Evolutionary conservation across 2,888 invertebrate genomes (phyloP), one percentile per base, ranked within the genome.

Genomic region (Sinodicranocentrus sp.): DNA sequence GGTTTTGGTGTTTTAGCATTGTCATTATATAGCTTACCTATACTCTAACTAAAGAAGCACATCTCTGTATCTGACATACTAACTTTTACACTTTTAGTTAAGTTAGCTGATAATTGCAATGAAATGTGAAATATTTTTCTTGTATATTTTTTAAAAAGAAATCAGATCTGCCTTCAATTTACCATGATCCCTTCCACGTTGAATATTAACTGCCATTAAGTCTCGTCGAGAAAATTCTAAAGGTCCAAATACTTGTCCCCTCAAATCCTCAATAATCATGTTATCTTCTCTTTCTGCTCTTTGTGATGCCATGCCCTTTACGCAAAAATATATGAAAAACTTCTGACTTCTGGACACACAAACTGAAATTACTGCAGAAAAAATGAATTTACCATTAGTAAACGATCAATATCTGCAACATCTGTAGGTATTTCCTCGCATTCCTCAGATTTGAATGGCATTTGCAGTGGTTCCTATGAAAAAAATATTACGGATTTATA

Each of bases 171-270:
- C n/a, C n/a, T n/a, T n/a, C n/a, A n/a, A n/a, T 2, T 93, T 89
- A 17, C 92, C 93, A 89, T 93, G 92, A 88, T 93, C 93, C 71
- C 93, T 90, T 13, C 89, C 90, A 82, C 93, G 89, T 89, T 93
- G 93, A 70, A 93, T 92, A 89, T 93, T 93, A 15, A 93, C 85
- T 2, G 93, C 93, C 92, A 93, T 92, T 82, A 93, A 90, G 89
- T 93, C 93, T 57, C 92, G 90, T 72, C 93, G 89, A 1, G 93
- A 92, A 89, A 93, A 93, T 89, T 93, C 93, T 68, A 93, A 89
- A 0, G 93, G 92, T 0, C 93, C 93, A 89, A 93, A 93, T 17
- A 93, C 92, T 82, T 91, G 90, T n/a, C 90, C 92, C 89, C 93
- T 89, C 43, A 93, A 89, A 89, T 94, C 93, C 86, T 93, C 92